A percentile compares a stretch with the other conserved stretches of the same genome.
These are phyloP conservation scores for Rotaria sp. DNA, from an alignment of 2,888 invertebrate species.

Conservation along the genomic window DNA sequence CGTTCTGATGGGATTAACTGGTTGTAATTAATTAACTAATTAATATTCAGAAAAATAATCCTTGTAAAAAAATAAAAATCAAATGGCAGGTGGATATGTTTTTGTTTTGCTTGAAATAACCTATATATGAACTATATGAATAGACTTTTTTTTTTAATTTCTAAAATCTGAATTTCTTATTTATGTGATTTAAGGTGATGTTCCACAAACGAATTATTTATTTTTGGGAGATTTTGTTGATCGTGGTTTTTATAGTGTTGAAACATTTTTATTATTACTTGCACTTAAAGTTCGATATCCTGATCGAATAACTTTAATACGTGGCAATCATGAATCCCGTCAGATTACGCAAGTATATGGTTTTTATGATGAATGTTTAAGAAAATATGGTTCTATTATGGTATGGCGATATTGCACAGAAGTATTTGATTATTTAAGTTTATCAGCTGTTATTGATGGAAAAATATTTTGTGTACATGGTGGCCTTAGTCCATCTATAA, in stretches of 20 bases:
- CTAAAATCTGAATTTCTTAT: too few relatives aligned
- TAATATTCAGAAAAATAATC: too few relatives aligned
- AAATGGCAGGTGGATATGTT: too few relatives aligned
- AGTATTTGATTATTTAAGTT: conserved; percentile 90
- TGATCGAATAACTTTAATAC: conserved; percentile 90
- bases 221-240: conserved; percentile 41
- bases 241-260: conserved; percentile 40
- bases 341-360: conserved; percentile 99
- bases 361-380: conserved; percentile 95
- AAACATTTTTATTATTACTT: conserved; percentile 40
- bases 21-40: too few relatives aligned
- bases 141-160: too few relatives aligned
- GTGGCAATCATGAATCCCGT: conserved; percentile 95
- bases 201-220: conserved; percentile 39
- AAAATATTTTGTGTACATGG: conserved; percentile 98
- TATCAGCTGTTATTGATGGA: conserved; percentile 93
- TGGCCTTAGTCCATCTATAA: conserved; percentile 92
- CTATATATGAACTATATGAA: too few relatives aligned
- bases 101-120: too few relatives aligned
- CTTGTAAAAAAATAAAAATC: too few relatives aligned
- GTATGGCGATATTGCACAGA: conserved; percentile 99
- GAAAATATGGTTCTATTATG: conserved; percentile 99
- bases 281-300: conserved; percentile 80
- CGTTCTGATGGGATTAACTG: too few relatives aligned
- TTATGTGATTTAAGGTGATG: conserved; percentile 21